Conservation (phyloP, 2,797 vertebrate genomes). For the Protosalanx chinensis region DNA sequence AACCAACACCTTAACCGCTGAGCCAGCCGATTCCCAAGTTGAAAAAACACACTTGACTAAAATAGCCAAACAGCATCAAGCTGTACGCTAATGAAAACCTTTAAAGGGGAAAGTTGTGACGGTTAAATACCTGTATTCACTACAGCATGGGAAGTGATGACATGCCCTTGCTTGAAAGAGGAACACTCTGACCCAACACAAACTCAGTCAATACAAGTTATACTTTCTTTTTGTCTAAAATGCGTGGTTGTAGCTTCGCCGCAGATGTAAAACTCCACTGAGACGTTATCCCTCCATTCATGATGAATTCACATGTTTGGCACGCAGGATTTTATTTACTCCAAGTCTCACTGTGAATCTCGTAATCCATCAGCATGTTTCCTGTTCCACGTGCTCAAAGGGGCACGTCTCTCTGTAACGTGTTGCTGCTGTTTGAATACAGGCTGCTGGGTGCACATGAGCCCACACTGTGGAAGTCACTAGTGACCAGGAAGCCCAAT, state of each 20-base stretch:
- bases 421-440: conserved; percentile 64
- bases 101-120: not conserved
- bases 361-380: conserved; percentile 56
- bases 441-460: conserved; percentile 39
- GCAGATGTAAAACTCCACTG: not conserved
- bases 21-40: too few species aligned
- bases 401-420: conserved; percentile 54
- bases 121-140: not conserved
- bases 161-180: not conserved
- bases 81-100: not conserved
- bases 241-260: not conserved
- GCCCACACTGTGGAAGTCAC: conserved; percentile 68
- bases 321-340: conserved; percentile 45
- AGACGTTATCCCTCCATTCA: conserved; percentile 15
- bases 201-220: conserved; percentile 10
- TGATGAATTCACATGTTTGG: conserved; percentile 26
- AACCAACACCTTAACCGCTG: too few species aligned
- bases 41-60: not conserved
- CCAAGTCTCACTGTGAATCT: conserved; percentile 32
- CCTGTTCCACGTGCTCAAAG: conserved; percentile 49
- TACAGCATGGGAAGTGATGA: not conserved
- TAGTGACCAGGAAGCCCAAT: conserved; percentile 79
- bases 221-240: conserved; percentile 7
- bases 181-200: not conserved
- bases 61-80: not conserved